phyloP scores from a whole-genome alignment of 1,140 invertebrate species.

The Campodea augens region DNA sequence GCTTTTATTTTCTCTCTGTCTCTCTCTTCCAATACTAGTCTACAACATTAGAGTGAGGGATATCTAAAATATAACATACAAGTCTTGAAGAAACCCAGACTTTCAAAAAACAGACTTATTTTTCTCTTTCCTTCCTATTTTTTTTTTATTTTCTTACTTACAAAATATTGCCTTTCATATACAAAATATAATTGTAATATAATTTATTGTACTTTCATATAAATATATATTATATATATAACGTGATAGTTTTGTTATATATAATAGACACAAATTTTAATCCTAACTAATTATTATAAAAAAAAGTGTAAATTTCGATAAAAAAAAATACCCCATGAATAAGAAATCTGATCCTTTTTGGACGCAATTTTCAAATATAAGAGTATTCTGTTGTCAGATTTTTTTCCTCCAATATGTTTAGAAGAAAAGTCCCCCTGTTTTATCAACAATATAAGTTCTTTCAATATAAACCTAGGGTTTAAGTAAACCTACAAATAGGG shows the following conservation, averaged over 20 bases:
- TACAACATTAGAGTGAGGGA: too few relatives aligned
- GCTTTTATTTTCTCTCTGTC: too few relatives aligned
- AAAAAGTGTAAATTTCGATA: background rate
- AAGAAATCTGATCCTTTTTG: background rate
- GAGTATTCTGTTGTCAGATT: background rate
- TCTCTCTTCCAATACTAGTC: too few relatives aligned
- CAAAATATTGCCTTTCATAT: too few relatives aligned
- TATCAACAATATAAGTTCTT: too few relatives aligned
- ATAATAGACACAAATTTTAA: background rate
- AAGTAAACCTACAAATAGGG: too few relatives aligned
- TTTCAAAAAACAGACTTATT: background rate
- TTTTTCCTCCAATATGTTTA: background rate
- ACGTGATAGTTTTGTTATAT: background rate
- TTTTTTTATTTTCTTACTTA: background rate
- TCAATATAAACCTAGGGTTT: too few relatives aligned
- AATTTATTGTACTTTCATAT: background rate
- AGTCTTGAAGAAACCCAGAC: conserved; percentile 15
- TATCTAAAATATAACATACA: too few relatives aligned
- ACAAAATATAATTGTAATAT: too few relatives aligned
- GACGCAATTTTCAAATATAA: background rate
- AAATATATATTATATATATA: background rate
- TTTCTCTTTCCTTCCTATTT: background rate
- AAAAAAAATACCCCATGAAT: background rate
- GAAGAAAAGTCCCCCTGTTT: too few relatives aligned
- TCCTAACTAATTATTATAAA: background rate